Evolutionary conservation across 2,797 vertebrate species (phyloP).

Genomic region (Sebastes oblongus): DNA sequence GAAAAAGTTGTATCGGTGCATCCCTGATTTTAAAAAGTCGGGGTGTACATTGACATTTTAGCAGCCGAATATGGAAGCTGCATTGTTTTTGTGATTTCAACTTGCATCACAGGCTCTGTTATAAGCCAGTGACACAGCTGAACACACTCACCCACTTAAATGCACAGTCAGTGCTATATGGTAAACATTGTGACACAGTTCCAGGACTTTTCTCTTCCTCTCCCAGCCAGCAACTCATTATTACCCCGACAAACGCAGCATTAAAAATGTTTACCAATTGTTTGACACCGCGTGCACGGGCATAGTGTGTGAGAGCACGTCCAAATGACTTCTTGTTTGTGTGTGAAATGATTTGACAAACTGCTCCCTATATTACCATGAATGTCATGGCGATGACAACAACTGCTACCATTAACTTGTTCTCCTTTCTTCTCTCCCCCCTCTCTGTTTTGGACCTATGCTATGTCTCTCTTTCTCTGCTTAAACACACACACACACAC

Average conservation of each 20-base stretch:
- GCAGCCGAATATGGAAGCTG: neutral
- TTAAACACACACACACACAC: neutral
- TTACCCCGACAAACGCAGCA: conserved; percentile 25
- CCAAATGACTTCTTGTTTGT: neutral
- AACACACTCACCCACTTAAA: conserved; percentile 8
- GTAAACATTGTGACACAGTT: conserved; percentile 29
- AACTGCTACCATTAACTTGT: neutral
- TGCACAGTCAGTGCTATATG: neutral
- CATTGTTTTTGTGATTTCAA: neutral
- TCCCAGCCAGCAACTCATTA: conserved; percentile 20
- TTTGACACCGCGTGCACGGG: neutral
- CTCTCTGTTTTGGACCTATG: neutral
- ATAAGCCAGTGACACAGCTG: neutral
- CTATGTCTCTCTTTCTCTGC: neutral
- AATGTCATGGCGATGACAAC: conserved; percentile 20
- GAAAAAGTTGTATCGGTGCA: too few relatives aligned
- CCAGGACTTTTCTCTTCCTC: conserved; percentile 2
- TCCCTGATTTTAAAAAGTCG: neutral
- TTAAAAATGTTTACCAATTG: conserved; percentile 21
- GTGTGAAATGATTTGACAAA: conserved; percentile 28
- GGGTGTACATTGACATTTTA: neutral
- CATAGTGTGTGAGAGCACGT: neutral
- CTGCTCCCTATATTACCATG: conserved; percentile 14
- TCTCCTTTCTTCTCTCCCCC: neutral
- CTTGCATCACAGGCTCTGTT: conserved; percentile 3